Base-by-base conservation (phyloP, 2,797 vertebrate genomes). In the Acipenser transmontanus region DNA sequence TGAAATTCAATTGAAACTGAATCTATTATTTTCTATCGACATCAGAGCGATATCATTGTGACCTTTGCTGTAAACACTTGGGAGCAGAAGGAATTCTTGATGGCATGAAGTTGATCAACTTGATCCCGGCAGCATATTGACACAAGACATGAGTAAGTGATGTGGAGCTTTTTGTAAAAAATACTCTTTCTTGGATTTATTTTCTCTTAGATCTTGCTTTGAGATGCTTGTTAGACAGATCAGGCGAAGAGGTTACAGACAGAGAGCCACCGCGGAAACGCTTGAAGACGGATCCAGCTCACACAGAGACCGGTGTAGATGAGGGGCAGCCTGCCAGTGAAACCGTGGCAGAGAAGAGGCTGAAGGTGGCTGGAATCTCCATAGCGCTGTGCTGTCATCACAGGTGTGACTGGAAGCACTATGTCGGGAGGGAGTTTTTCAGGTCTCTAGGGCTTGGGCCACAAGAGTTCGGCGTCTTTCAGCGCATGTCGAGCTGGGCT, bases 401-500 rank as follows among this genome's bases (percentile, higher is more conserved):
- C 72, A 92, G 93, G 73, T 99, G 97, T 67, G 92, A 95, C 65
- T 99, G 97, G 97, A 90, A 82, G 52, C 93, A 96, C 76, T 99
- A 98, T 1, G 94, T 96, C 11, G 97, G 97, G 70, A 92, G 85
- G 81, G 85, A 89, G 59, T 96, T 97, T 80, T 98, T 99, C 78
- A 80, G 67, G 69, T 80, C 89, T 61, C 75, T 76, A 59, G 96
- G 94, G 71, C 89, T 99, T 6, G 93, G 93, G 1, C 76, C 87
- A 0, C 59, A 52, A 0, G 94, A 99, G 78, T 99, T 99, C 68
- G 75, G 86, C 4, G 91, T 91, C 62, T 95, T 96, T 81, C 93
- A 93, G 75, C 91, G 96, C 69, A 95, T 99, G 95, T 95, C 94
- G 68, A 98, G 97, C 73, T 99, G 97, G 97, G 97, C 96, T 2